Base-by-base conservation (phyloP, 92 coral and sea anemone genomes). In the Diadumene lineata region DNA sequence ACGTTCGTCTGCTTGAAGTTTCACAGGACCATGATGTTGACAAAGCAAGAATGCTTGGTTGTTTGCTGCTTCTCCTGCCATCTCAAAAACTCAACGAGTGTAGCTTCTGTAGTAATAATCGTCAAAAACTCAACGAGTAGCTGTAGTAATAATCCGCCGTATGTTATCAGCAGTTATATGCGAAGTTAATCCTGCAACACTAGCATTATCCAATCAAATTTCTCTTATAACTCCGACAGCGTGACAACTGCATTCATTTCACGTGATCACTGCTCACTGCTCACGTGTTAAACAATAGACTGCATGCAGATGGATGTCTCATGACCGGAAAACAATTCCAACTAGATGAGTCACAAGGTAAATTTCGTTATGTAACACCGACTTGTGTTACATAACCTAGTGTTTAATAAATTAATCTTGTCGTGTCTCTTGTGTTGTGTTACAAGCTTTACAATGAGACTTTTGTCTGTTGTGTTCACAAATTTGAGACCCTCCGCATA, bases 401-500 rank as follows among this genome's bases (percentile, higher is more conserved):
- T 38, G 48, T 38, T 21, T 3, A 15, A 53, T 21, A 66, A 66
- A 32, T n/a, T 67, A 67, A 67, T 11, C 53, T 51, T 67, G 31
- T 33, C 72, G 72, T 67, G 43, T 43, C 46, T 29, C 27, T 51
- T 67, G 72, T 31, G 76, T 70, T 70, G 76, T 21, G 43, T 51
- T 13, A 81, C 85, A 81, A 0, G 26, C 80, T 56, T 66, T 81
- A 73, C 85, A 81, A 0, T 21, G 62, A 66, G 68, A 65, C 75
- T 73, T 81, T 65, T 73, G 80, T 81, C 64, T 81, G 74, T 38
- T 66, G 80, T 81, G 85, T 38, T 72, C 79, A 65, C 85, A 80
- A 2, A 80, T 72, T 64, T 80, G 85, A 48, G 79, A 72, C 50
- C 85, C 85, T n/a, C 72, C 79, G 28, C 85, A 72, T 26, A 29